Conservation (phyloP, 1,140 invertebrate species). For the Babylonia areolata region DNA sequence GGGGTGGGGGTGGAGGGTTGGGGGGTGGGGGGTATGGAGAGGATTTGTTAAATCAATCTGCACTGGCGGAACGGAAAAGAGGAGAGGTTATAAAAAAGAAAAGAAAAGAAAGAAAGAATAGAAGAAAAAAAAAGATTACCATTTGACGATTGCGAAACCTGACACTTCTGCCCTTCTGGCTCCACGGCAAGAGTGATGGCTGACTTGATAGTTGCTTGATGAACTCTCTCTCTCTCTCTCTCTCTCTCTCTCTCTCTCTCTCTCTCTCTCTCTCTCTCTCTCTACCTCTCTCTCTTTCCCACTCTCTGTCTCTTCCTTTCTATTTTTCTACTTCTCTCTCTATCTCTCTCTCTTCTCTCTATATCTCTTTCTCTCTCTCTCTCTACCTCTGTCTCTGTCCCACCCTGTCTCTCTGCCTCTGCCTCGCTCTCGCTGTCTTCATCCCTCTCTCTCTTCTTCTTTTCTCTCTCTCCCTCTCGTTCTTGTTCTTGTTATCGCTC, state of each 20-base stretch:
- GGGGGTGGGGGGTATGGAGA: not conserved
- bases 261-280: slow-evolving; percentile 8
- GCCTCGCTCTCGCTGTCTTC: too few species aligned
- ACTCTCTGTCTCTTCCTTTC: too few species aligned
- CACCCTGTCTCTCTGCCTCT: too few species aligned
- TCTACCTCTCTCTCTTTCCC: not conserved
- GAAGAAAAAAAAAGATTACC: not conserved
- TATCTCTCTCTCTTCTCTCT: slow-evolving; percentile 5
- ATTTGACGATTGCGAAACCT: slow-evolving; percentile 19
- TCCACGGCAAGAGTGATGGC: not conserved
- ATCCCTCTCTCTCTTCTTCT: not conserved
- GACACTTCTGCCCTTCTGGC: not conserved
- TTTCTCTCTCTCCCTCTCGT: slow-evolving; percentile 1
- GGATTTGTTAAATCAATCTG: too few species aligned
- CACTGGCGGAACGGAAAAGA: too few species aligned
- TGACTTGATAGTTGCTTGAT: slow-evolving; percentile 18
- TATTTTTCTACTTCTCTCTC: too few species aligned
- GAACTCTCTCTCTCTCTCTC: slow-evolving; percentile 12
- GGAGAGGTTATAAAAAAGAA: not conserved
- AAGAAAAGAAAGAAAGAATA: not conserved
- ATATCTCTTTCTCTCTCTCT: not conserved
- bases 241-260: slow-evolving; percentile 1
- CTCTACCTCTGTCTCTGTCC: too few species aligned
- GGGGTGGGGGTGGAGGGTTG: not conserved
- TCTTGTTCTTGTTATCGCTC: not conserved